Evolutionary conservation across 2,797 vertebrate genomes (phyloP), one percentile per base, ranked within the genome.

Genomic region (Sebastes itinus): DNA sequence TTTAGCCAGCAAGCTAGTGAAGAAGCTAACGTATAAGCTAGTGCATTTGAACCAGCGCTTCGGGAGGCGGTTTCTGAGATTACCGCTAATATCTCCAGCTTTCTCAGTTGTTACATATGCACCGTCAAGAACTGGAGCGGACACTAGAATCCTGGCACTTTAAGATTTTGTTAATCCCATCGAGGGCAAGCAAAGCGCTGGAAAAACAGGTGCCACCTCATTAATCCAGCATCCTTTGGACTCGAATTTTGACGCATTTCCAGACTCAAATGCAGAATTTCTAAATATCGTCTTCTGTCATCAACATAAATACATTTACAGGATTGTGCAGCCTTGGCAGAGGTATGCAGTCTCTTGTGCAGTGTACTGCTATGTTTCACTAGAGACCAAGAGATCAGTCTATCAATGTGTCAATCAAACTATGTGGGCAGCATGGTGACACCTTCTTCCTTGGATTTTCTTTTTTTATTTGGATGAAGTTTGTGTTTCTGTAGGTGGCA

Each of bases 351-450:
- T 28, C 4, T 61, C n/a, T 32, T 64, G 46, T 27, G 22, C 6
- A 5, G 33, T 30, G 72, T 65, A 25, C 63, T 46, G 25, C 46
- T 35, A 2, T 33, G 33, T 68, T 67, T 67, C 28, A 76, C 27
- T n/a, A 2, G 11, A 62, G 68, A 58, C 23, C 11, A 33, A 27
- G 22, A 82, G 58, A 69, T 80, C 25, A 42, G 35, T 32, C 68
- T 72, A 52, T 73, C 35, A 7, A 1, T 32, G 33, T 79, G 77
- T 82, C 83, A 84, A 58, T 89, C 67, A 86, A 71, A 86, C n/a
- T 13, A 62, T 62, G 83, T 84, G 65, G 74, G 78, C 78, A 62
- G 72, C 61, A 25, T 13, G 2, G 14, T 77, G 70, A 75, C 74
- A 63, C 69, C 30, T 54, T 46, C 62, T 54, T 72, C 20, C 72